These are phyloP conservation scores for Crossocerus cetratus DNA, from an alignment of 2,888 invertebrate genomes.

Conservation along the genomic window DNA sequence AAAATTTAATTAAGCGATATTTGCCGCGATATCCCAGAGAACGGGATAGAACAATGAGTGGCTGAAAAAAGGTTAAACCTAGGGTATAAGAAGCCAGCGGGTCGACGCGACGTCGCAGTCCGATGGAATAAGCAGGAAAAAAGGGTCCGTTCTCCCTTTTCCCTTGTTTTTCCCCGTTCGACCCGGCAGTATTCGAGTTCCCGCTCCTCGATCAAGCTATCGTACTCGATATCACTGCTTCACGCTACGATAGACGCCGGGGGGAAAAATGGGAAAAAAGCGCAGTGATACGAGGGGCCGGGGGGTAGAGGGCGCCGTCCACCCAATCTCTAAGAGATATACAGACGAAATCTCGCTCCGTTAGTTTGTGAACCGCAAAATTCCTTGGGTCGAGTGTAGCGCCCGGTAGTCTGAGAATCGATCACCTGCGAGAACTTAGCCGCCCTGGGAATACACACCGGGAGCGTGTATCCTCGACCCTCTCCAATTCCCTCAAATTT, in stretches of 20 bases:
- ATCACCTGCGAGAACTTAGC: conserved; percentile 54
- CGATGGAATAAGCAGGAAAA: not conserved
- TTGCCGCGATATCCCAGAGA: too few relatives aligned
- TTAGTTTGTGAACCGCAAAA: conserved; percentile 51
- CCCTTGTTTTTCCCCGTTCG: not conserved
- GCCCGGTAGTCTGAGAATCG: conserved; percentile 44
- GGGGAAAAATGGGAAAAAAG: conserved; percentile 63
- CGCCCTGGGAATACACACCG: conserved; percentile 23
- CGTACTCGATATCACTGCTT: conserved; percentile 69
- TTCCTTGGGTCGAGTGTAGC: conserved; percentile 29
- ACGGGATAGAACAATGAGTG: too few relatives aligned
- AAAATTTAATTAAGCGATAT: too few relatives aligned
- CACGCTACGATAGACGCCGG: conserved; percentile 66
- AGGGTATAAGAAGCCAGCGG: too few relatives aligned
- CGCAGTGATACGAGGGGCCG: conserved; percentile 22
- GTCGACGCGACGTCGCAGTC: not conserved
- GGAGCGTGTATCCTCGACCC: not conserved
- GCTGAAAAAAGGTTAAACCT: too few relatives aligned
- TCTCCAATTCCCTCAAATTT: not conserved
- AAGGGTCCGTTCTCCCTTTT: not conserved
- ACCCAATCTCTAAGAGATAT: conserved; percentile 12
- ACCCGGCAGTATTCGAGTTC: conserved; percentile 4
- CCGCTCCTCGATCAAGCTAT: conserved; percentile 42
- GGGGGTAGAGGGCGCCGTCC: conserved; percentile 13
- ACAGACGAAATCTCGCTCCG: conserved; percentile 43